Evolutionary conservation across 1,140 invertebrate species (phyloP), one percentile per base, ranked within the genome.

Genomic region (Drosophila rhopaloa): DNA sequence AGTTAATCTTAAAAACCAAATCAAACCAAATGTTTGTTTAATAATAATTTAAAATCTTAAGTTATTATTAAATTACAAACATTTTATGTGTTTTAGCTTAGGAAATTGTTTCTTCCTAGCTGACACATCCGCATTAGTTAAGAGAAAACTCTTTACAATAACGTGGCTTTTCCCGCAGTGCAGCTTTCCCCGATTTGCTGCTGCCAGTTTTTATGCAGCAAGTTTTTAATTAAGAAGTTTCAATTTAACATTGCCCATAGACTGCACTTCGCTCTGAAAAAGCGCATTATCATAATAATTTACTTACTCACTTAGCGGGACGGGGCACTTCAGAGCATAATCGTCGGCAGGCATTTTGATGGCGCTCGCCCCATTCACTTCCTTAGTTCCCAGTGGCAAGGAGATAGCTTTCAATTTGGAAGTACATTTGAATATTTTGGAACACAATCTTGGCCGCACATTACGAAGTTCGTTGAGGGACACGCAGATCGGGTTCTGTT

Each of bases 191-290:
- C 57, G 60, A 59, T 57, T 73, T 62, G 38, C 40, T 58, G 66
- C 60, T 68, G 66, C 55, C 40, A 24, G 48, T 67, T 80, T 77
- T 84, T 41, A 70, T 66, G 57, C 67, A 70, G 79, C 72, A 89
- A 88, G 83, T 83, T 88, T 88, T 89, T 88, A 88, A 88, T 88
- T 88, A 89, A 88, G 76, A 88, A 88, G 71, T 89, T 89, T 83
- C 83, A 66, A 79, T 88, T 86, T 86, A 77, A 72, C 59, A 67
- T 61, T 61, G 57, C 59, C 54, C 67, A 71, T 67, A 66, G 81
- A 76, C 73, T 67, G 38, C 57, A 43, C 51, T 77, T 40, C 51
- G 43, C 35, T 58, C 32, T 46, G 37, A 43, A 47, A 43, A 54
- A 48, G 73, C 51, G 73, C 61, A 78, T 73, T 76, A 88, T 86